These are phyloP conservation scores for Paelopatides confundens DNA, from an alignment of 53 echinoderm and acorn worm species.

Conservation along the genomic window DNA sequence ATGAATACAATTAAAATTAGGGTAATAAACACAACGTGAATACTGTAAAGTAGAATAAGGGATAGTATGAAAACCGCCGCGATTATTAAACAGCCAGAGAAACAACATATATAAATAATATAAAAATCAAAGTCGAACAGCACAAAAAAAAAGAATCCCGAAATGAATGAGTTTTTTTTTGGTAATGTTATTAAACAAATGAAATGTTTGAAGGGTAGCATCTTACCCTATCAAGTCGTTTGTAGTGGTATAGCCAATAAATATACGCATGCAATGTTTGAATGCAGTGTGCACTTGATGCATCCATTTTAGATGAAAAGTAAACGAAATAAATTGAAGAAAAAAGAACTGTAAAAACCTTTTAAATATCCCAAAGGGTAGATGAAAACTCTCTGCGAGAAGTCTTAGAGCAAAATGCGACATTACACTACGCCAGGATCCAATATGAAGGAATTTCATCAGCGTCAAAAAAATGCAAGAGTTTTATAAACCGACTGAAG, in stretches of 20 bases:
- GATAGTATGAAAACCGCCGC: no score
- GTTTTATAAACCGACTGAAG: conserved; percentile 31
- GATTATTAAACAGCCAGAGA: no score
- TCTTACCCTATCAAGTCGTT: not conserved
- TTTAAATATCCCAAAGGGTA: not conserved
- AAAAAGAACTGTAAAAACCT: not conserved
- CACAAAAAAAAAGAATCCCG: no score
- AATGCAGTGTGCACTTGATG: not conserved
- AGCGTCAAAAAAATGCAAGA: conserved; percentile 14
- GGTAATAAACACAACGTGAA: no score
- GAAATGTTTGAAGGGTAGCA: not conserved
- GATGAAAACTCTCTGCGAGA: not conserved
- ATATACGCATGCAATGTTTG: not conserved
- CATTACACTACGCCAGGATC: conserved; percentile 36
- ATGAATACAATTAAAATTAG: no score
- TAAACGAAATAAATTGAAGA: not conserved
- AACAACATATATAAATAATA: no score
- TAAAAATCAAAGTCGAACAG: no score
- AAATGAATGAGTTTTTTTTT: no score
- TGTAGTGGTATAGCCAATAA: not conserved
- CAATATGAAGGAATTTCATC: conserved; percentile 50
- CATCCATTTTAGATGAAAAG: not conserved
- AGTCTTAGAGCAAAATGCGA: conserved; percentile 16
- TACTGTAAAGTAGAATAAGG: no score
- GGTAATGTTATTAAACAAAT: not conserved